Base-by-base conservation (phyloP, 2,113 vertebrate species). In the Pteruthius melanotis region DNA sequence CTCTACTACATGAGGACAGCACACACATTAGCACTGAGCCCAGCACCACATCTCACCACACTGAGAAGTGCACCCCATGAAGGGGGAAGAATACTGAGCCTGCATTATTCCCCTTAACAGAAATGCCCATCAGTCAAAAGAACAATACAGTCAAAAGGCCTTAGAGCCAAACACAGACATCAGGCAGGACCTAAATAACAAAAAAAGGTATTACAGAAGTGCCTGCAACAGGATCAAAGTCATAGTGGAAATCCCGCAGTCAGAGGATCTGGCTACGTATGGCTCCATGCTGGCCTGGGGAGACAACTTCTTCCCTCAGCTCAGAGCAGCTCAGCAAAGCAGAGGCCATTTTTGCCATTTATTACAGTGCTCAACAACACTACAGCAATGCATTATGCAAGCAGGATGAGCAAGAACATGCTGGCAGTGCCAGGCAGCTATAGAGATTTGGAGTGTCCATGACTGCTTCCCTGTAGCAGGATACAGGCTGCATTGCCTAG, bases 11-110 rank as follows among this genome's bases (percentile, higher is more conserved):
- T 37, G 64, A 79, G 49, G 22, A 40, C 17, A 77, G n/a, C 22
- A 52, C 13, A 35, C 9, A 31, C 0, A 0, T 49, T 60, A 82
- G 12, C 53, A 44, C 6, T 1, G 1, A 92, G 40, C 37, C 11
- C 17, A 40, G 35, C 40, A 49, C 6, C 31, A 26, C 37, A 23
- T 56, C 40, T 61, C 64, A 83, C 37, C 35, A 45, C 20, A 30
- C 16, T 35, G 26, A 42, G 50, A 54, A 79, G 63, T 22, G 24
- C 45, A 61, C 28, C n/a, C 45, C 50, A 33, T 6, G 18, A 90
- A 9, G 18, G 4, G 5, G 5, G 5, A 72, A 69, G 14, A 19
- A 15, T 17, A 7, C 27, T 52, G 11, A 80, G 33, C n/a, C 60
- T 81, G 16, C 19, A 47, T 44, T 71, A 19, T 12, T 23, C 11